These are phyloP conservation scores for Trichonephila clavata DNA, from an alignment of 1,140 invertebrate species.

Conservation along the genomic window DNA sequence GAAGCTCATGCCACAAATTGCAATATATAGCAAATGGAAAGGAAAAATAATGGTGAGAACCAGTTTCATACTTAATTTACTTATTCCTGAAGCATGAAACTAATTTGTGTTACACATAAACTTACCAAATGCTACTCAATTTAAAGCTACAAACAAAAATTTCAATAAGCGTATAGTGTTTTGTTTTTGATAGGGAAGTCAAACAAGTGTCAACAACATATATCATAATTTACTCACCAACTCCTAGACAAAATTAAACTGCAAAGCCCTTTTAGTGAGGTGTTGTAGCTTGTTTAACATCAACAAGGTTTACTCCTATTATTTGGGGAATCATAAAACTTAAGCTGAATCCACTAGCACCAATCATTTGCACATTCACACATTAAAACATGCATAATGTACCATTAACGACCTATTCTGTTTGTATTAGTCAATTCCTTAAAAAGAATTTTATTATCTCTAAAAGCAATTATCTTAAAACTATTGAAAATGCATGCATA, in stretches of 20 bases:
- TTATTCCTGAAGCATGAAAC: slow-evolving; percentile 19
- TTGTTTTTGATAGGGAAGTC: slow-evolving; percentile 56
- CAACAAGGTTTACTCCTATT: slow-evolving; percentile 78
- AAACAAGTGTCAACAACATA: slow-evolving; percentile 73
- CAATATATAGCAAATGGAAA: background rate
- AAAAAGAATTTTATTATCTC: background rate
- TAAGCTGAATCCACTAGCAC: slow-evolving; percentile 77
- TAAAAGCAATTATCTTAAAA: background rate
- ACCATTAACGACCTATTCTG: background rate
- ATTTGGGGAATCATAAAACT: slow-evolving; percentile 78
- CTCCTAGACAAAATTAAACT: slow-evolving; percentile 78
- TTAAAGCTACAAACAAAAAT: slow-evolving; percentile 50
- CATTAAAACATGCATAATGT: slow-evolving; percentile 72
- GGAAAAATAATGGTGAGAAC: background rate
- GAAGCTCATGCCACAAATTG: slow-evolving; percentile 12
- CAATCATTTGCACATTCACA: slow-evolving; percentile 75
- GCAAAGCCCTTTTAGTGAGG: slow-evolving; percentile 72
- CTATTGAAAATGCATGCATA: background rate
- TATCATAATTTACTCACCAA: slow-evolving; percentile 78
- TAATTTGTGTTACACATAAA: slow-evolving; percentile 28
- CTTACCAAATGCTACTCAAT: slow-evolving; percentile 52
- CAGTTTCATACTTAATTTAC: background rate
- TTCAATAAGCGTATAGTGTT: slow-evolving; percentile 44
- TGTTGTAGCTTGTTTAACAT: slow-evolving; percentile 77
- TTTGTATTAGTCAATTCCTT: no score